phyloP scores from a whole-genome alignment of 2,113 vertebrate species.

The Epinephelus lanceolatus region DNA sequence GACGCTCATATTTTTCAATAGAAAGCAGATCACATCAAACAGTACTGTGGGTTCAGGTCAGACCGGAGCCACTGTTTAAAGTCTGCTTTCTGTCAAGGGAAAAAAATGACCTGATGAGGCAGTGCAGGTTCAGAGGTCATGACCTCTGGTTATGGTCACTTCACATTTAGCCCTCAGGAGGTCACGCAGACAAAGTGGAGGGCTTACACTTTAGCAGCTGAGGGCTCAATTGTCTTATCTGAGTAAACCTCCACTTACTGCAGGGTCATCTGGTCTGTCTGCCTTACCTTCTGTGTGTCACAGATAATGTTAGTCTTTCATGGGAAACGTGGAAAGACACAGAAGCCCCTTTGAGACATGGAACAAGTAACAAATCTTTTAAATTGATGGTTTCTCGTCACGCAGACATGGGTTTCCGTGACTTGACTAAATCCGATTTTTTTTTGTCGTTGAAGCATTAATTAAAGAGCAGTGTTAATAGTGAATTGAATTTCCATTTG shows the following conservation, averaged over 20 bases:
- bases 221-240: slow-evolving; percentile 34
- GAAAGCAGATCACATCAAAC: background rate
- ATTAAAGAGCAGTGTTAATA: background rate
- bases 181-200: slow-evolving; percentile 41
- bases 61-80: background rate
- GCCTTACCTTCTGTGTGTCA: slow-evolving; percentile 12
- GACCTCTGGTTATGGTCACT: slow-evolving; percentile 50
- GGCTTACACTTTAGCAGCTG: slow-evolving; percentile 3
- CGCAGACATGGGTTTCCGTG: background rate
- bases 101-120: slow-evolving; percentile 11
- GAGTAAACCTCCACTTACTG: slow-evolving; percentile 20
- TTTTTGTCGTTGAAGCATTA: too few species aligned
- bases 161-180: slow-evolving; percentile 38
- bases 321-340: background rate
- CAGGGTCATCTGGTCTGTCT: slow-evolving; percentile 27
- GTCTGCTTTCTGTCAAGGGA: slow-evolving; percentile 37
- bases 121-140: slow-evolving; percentile 20
- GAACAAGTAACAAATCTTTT: background rate
- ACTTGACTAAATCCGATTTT: background rate
- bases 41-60: background rate
- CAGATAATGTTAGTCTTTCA: slow-evolving; percentile 21
- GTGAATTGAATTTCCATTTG: too few species aligned
- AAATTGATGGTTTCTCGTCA: background rate
- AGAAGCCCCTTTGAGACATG: background rate
- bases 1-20: background rate